A percentile compares a stretch with the other conserved stretches of the same genome.
These are phyloP conservation scores for Atta texana DNA, from an alignment of 1,140 invertebrate species.

Conservation along the genomic window DNA sequence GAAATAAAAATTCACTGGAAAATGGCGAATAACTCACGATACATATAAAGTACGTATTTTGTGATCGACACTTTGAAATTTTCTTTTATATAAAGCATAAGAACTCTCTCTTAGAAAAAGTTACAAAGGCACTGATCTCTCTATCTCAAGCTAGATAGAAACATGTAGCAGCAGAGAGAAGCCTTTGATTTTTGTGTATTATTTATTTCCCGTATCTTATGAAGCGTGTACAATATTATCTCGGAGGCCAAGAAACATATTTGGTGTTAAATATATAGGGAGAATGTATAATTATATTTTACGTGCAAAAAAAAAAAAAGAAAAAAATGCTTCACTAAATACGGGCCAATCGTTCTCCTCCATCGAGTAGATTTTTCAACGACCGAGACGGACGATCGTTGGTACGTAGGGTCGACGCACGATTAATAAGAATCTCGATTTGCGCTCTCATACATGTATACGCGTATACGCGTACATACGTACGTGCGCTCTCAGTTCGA, in stretches of 20 bases:
- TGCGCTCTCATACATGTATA: conserved; percentile 12
- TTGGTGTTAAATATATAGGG: conserved; percentile 17
- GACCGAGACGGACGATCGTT: conserved; percentile 9
- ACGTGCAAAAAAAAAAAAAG: neutral
- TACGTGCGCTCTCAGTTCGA: conserved; percentile 25
- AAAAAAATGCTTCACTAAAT: neutral
- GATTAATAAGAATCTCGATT: conserved; percentile 70
- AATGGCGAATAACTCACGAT: neutral
- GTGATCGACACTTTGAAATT: neutral
- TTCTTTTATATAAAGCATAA: neutral
- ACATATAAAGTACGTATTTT: neutral
- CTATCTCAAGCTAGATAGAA: neutral
- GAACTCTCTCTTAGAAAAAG: conserved; percentile 1
- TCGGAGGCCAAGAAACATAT: neutral
- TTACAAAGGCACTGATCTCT: neutral
- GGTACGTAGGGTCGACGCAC: conserved; percentile 50
- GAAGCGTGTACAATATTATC: neutral
- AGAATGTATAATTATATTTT: neutral
- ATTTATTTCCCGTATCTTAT: neutral
- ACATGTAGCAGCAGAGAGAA: neutral
- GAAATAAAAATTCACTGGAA: neutral
- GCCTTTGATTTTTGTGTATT: neutral
- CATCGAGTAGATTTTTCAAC: conserved; percentile 16
- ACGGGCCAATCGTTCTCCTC: neutral
- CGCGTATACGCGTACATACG: neutral